Evolutionary conservation across 2,113 vertebrate species (phyloP), one percentile per base, ranked within the genome.

Genomic region (Alethe castanea): DNA sequence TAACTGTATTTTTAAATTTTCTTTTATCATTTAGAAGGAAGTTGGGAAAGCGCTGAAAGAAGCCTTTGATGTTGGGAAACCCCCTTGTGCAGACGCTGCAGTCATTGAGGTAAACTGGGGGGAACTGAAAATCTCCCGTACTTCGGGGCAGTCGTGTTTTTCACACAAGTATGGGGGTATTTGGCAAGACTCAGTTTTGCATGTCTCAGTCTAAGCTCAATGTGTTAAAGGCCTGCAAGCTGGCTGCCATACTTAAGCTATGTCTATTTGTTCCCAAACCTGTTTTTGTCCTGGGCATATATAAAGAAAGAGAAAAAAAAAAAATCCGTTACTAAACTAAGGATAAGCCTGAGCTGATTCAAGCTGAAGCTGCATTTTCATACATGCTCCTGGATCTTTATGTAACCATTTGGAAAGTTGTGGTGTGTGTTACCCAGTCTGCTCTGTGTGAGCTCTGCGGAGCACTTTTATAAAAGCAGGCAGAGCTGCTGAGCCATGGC

Each of bases 1-100:
- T 45, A 88, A 79, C 65, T 79, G 18, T 40, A 86, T 16, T 87
- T 82, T 91, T 57, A 11, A 36, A 9, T 77, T 88, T 70, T 74
- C 61, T 81, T 77, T 91, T 31, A 29, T 73, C 54, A 50, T 92
- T 78, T 78, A 97, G 96, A 53, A 81, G 56, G 95, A 96, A 96
- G 64, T 94, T 33, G 69, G 56, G 14, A 70, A 74, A 86, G 88
- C 60, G 1, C 80, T 97, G 76, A 96, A 88, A 93, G 92, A 93
- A 84, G 93, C 88, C 72, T 94, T 96, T 90, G 83, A 64, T 45
- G 13, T 56, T 62, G 72, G 85, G 80, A 88, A 94, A 69, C 33
- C 77, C 69, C 76, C 85, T 35, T 78, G 74, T 81, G 35, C 90
- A 67, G 95, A 88, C 3, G 70, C 88, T 76, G 61, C 92, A 69